Base-by-base conservation (phyloP, 2,113 vertebrate species). In the Malurus elegans region DNA sequence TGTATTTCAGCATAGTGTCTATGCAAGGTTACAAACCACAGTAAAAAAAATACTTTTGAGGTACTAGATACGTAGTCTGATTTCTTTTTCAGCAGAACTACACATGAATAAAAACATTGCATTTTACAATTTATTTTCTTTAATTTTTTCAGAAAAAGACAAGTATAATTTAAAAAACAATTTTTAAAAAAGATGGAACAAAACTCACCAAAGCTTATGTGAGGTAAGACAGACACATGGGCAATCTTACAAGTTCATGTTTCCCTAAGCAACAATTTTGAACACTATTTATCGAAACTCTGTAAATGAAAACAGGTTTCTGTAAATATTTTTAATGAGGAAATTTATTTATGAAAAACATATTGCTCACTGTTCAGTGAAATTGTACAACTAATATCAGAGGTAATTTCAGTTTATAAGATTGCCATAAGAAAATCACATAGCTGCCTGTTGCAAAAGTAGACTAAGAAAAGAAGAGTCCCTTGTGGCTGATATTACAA, bases 261-360 rank as follows among this genome's bases (percentile, higher is more conserved):
- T 83, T 83, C 5, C 12, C 6, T 20, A 57, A 38, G 15, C 11
- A 79, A 34, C 3, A 48, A 17, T 42, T 88, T 61, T 40, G 21
- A 69, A 65, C 7, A 9, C 9, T 61, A 9, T 54, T 80, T 50
- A 38, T 5, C 1, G 31, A 83, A 83, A 71, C 1, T 16, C 9
- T 36, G 14, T 54, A 79, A 79, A 61, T 0, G 0, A 88, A 69
- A 32, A 42, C 0, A 21, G 1, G 45, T 74, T 53, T 42, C 2
- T 57, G 8, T 53, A 80, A 36, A 5, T 75, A 31, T 66, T 84
- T 69, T 60, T 44, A n/a, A 51, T n/a, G 20, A 53, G 10, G 48
- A 9, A 8, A 80, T 18, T 66, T 10, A 26, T 64, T 45, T 70
- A n/a, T 73, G 21, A 70, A 90, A 90, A 76, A 54, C 10, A 8